Conservation (phyloP, 1,140 invertebrate species). For the Drepana arcuata region DNA sequence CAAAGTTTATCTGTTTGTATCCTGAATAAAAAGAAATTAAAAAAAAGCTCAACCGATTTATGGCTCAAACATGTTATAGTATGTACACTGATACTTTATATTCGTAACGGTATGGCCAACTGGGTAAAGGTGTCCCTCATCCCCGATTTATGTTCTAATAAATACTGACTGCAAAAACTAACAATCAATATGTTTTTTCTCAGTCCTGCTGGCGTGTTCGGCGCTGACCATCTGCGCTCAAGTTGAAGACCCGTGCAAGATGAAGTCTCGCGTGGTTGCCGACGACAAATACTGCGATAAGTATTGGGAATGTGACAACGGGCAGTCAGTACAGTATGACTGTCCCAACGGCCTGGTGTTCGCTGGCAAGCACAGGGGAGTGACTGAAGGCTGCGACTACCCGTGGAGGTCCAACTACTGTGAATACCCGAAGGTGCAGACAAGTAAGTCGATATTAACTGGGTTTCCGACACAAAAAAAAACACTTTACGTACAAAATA, state of each 20-base stretch:
- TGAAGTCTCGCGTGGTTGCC: conserved; percentile 80
- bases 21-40: too few species aligned
- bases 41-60: too few species aligned
- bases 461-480: too few species aligned
- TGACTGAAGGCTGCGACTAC: conserved; percentile 91
- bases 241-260: conserved; percentile 83
- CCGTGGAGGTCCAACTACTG: conserved; percentile 91
- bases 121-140: too few species aligned
- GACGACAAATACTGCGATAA: conserved; percentile 89
- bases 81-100: too few species aligned
- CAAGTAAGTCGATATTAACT: too few species aligned
- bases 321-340: conserved; percentile 86
- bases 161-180: not conserved
- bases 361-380: conserved; percentile 88
- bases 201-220: conserved; percentile 33
- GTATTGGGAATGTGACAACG: conserved; percentile 87
- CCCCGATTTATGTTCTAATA: not conserved
- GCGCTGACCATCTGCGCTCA: conserved; percentile 34
- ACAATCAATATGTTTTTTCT: too few species aligned
- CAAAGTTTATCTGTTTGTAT: too few species aligned
- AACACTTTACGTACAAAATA: too few species aligned
- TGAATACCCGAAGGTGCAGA: conserved; percentile 73
- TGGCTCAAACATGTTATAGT: too few species aligned
- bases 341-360: conserved; percentile 93
- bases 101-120: too few species aligned